These are phyloP conservation scores for Drosophila watanabei DNA, from an alignment of 1,140 invertebrate genomes.

Conservation along the genomic window DNA sequence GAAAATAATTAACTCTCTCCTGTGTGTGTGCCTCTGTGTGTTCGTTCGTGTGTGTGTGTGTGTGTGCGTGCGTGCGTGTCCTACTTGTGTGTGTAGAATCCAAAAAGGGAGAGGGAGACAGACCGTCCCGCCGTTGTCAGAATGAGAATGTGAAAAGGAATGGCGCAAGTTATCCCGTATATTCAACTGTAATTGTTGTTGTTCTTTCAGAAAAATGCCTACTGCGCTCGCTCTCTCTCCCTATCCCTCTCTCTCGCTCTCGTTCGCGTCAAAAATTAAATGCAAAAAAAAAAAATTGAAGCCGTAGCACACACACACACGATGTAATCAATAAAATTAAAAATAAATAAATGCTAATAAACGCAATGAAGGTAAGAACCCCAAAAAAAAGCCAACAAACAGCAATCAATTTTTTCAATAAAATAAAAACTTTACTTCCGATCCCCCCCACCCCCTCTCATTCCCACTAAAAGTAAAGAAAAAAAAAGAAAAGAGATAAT, in stretches of 20 bases:
- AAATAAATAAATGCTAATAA: slow-evolving; percentile 56
- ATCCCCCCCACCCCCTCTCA: slow-evolving; percentile 12
- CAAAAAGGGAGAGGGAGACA: slow-evolving; percentile 15
- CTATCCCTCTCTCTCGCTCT: slow-evolving; percentile 24
- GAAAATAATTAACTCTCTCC: slow-evolving; percentile 39
- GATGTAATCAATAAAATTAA: slow-evolving; percentile 50
- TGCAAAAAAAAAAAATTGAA: slow-evolving; percentile 45
- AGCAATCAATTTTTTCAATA: slow-evolving; percentile 62
- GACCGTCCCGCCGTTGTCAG: slow-evolving; percentile 8
- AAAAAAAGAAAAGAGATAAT: slow-evolving; percentile 21
- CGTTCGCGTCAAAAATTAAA: slow-evolving; percentile 56
- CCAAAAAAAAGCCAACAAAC: slow-evolving; percentile 57
- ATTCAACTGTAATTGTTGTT: slow-evolving; percentile 16
- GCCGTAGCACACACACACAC: slow-evolving; percentile 50
- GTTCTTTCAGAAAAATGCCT: slow-evolving; percentile 37
- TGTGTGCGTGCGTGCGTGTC: slow-evolving; percentile 57
- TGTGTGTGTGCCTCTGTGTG: slow-evolving; percentile 55
- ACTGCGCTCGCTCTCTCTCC: slow-evolving; percentile 27
- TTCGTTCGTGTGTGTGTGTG: slow-evolving; percentile 40
- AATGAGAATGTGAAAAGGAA: slow-evolving; percentile 17
- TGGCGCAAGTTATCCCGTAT: slow-evolving; percentile 28
- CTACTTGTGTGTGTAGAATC: slow-evolving; percentile 41
- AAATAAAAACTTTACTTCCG: slow-evolving; percentile 41
- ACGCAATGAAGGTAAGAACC: slow-evolving; percentile 77
- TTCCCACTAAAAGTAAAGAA: slow-evolving; percentile 25